A percentile compares a stretch with the other conserved stretches of the same genome.
These are phyloP conservation scores for Nephrotoma guestfalica DNA, from an alignment of 2,888 invertebrate genomes.

Conservation along the genomic window DNA sequence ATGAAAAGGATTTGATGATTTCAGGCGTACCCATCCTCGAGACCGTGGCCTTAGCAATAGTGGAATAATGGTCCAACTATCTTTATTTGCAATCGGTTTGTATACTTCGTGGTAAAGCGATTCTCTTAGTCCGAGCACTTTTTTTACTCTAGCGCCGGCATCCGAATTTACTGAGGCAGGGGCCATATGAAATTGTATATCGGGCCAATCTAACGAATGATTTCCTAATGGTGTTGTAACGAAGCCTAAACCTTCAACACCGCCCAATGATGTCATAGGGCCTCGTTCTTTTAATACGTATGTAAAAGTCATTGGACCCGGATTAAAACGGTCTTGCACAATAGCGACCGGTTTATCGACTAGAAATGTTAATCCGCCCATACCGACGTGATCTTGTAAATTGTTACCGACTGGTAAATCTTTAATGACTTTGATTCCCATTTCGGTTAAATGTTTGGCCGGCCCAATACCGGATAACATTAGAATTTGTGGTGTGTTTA, in stretches of 20 bases:
- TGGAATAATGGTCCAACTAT: conserved; percentile 69
- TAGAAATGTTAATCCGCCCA: conserved; percentile 48
- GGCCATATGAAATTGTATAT: conserved; percentile 86
- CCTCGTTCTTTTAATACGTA: conserved; percentile 65
- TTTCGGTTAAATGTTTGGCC: conserved; percentile 46
- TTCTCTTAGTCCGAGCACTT: conserved; percentile 68
- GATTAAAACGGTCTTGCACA: conserved; percentile 62
- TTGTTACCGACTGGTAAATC: conserved; percentile 69
- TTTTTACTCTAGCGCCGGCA: conserved; percentile 54
- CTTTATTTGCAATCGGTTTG: conserved; percentile 61
- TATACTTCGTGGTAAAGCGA: conserved; percentile 66
- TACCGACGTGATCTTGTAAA: conserved; percentile 77
- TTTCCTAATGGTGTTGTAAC: conserved; percentile 76
- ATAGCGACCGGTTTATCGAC: conserved; percentile 74
- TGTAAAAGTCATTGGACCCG: conserved; percentile 64
- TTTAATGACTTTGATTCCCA: conserved; percentile 58
- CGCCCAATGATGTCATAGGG: conserved; percentile 76
- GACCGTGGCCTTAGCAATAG: conserved; percentile 66
- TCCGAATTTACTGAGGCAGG: conserved; percentile 77
- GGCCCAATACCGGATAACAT: conserved; percentile 84
- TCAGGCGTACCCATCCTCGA: conserved; percentile 59
- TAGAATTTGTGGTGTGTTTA: conserved; percentile 81
- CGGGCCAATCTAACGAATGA: conserved; percentile 62
- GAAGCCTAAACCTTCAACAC: conserved; percentile 77
- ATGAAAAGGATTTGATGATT: conserved; percentile 69